Conservation (phyloP, 2,797 vertebrate genomes). For the Sebastes nivosus region DNA sequence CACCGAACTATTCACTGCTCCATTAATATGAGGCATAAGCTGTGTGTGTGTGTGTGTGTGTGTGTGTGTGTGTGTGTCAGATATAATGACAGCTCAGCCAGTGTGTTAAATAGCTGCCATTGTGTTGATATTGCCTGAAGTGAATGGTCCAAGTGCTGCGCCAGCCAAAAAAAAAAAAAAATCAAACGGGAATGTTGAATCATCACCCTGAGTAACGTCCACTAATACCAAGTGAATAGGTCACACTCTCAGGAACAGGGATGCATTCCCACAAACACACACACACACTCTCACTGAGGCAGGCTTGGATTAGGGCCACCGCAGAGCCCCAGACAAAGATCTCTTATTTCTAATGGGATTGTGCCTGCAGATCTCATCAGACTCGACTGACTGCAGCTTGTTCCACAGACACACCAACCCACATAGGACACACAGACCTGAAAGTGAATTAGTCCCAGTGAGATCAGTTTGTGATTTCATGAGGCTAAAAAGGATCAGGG, state of each 20-base stretch:
- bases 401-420: conserved; percentile 43
- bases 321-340: conserved; percentile 51
- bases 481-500: conserved; percentile 53
- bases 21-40: background rate
- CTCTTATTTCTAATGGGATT: conserved; percentile 71
- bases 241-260: conserved; percentile 28
- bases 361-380: conserved; percentile 54
- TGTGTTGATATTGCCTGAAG: conserved; percentile 39
- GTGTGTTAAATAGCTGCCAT: conserved; percentile 36
- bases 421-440: conserved; percentile 30
- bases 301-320: too few relatives aligned
- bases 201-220: conserved; percentile 67
- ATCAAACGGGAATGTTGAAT: conserved; percentile 72
- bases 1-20: background rate
- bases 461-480: conserved; percentile 57
- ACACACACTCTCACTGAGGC: background rate
- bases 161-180: conserved; percentile 26
- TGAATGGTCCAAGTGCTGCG: conserved; percentile 37
- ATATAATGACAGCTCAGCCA: conserved; percentile 15
- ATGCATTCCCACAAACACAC: background rate
- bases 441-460: conserved; percentile 54
- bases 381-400: conserved; percentile 27
- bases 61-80: background rate
- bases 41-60: background rate
- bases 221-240: conserved; percentile 61